A percentile compares a stretch with the other conserved stretches of the same genome.
phyloP scores from a whole-genome alignment of 2,797 vertebrate species.

The Gymnoscopelus microlampas region DNA sequence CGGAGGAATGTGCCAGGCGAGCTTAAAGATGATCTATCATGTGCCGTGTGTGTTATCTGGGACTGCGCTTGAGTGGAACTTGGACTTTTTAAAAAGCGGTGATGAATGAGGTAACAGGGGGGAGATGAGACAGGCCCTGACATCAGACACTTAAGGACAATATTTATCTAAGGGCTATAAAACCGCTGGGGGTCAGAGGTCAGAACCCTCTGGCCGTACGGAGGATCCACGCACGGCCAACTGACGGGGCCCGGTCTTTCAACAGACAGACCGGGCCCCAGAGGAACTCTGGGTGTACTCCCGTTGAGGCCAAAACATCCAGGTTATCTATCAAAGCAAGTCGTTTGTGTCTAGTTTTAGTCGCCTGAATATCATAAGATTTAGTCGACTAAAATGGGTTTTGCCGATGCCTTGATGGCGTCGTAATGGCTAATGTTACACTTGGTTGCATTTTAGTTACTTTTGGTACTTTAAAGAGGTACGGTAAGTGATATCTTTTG shows the following conservation, averaged over 20 bases:
- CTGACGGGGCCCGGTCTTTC: conserved; percentile 52
- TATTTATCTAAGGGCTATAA: conserved; percentile 83
- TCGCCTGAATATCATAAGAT: no score
- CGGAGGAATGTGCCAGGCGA: conserved; percentile 67
- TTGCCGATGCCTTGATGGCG: no score
- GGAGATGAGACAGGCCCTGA: conserved; percentile 72
- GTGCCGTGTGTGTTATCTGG: conserved; percentile 65
- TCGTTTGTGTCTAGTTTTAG: no score
- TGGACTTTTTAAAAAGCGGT: conserved; percentile 77
- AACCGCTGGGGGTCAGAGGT: conserved; percentile 77
- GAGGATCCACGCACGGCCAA: conserved; percentile 61
- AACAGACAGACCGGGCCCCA: conserved; percentile 36
- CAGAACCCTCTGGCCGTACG: conserved; percentile 61
- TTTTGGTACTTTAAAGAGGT: no score
- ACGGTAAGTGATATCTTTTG: no score
- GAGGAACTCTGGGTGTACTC: conserved; percentile 15
- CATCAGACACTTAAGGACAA: conserved; percentile 79
- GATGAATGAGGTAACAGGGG: conserved; percentile 81
- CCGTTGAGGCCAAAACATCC: background rate
- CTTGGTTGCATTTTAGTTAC: no score
- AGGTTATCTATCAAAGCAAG: background rate
- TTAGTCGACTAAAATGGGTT: no score
- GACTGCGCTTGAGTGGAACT: conserved; percentile 71
- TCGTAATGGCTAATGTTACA: no score
- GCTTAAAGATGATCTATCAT: conserved; percentile 71